Percentiles rank a stretch among this genome's conserved stretches.
These are phyloP conservation scores for Tortricodes alternella DNA, from an alignment of 2,888 invertebrate species.

Conservation along the genomic window DNA sequence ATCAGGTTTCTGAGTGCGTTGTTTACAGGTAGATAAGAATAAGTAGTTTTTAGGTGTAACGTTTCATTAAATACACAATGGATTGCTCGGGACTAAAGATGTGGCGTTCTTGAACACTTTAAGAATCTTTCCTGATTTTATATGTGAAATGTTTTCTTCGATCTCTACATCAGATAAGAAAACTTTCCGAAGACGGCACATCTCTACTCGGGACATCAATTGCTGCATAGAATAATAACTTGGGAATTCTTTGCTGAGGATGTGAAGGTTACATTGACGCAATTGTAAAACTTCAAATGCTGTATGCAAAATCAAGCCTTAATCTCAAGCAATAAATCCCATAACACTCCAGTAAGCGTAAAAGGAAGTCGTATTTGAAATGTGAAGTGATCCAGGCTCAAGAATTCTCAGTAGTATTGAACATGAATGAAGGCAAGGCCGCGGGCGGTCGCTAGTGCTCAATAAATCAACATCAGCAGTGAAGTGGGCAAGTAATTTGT, in stretches of 20 bases:
- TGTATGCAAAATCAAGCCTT: not conserved
- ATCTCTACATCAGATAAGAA: no score
- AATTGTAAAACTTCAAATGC: conserved; percentile 1
- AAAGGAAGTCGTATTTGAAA: conserved; percentile 21
- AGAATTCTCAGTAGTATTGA: conserved; percentile 19
- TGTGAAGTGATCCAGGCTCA: conserved; percentile 24
- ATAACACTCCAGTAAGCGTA: not conserved
- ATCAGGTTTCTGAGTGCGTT: conserved; percentile 29
- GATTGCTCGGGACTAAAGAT: no score
- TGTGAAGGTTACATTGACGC: not conserved
- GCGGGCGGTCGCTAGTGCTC: conserved; percentile 31
- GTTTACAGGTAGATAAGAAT: conserved; percentile 25
- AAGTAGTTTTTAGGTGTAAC: not conserved
- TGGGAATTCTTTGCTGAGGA: not conserved
- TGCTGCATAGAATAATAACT: not conserved
- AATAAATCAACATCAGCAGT: conserved; percentile 49
- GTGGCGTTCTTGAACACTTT: no score
- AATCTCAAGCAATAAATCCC: conserved; percentile 10
- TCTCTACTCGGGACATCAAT: no score
- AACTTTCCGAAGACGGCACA: no score
- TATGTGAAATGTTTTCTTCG: no score
- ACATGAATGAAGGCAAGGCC: conserved; percentile 27
- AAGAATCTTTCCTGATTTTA: no score
- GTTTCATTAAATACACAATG: not conserved
- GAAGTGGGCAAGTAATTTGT: conserved; percentile 55